Evolutionary conservation across 2,888 invertebrate species (phyloP), one percentile per base, ranked within the genome.

Genomic region (Apoda limacodes): DNA sequence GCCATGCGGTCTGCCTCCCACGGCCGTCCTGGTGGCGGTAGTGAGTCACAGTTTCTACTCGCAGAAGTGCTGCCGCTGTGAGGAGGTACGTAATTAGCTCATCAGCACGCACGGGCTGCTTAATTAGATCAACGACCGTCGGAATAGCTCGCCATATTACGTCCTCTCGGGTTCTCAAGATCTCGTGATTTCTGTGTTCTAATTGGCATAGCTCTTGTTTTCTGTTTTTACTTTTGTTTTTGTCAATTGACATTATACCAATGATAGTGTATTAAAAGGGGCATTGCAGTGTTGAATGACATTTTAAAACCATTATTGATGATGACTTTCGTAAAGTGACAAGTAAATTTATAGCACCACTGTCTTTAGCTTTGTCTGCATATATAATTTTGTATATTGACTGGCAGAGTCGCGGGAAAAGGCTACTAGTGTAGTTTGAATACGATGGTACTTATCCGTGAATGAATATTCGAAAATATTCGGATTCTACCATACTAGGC

Each of bases 1-100:
- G 76, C 76, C 78, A 78, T 52, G 76, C 78, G 66, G 78, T 80
- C 78, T 80, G 58, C 71, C 78, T 78, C 76, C 74, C 48, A 76
- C 76, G 75, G 48, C 42, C 61, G 50, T 47, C 5, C 5, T 17
- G 17, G 17, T 7, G 7, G 17, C 17, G 17, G 5, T 17, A 17
- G n/a, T 17, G 7, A 17, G 17, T 17, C 5, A 17, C 7, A 17
- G 5, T 17, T 6, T 17, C 5, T 5, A 6, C 17, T 17, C 17
- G 17, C n/a, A n/a, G n/a, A n/a, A n/a, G n/a, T n/a, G n/a, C n/a
- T n/a, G n/a, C n/a, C n/a, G n/a, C n/a, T n/a, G n/a, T n/a, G n/a
- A n/a, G n/a, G n/a, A n/a, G n/a, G n/a, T n/a, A n/a, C 75, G 61
- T 75, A 80, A 80, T 78, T 76, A 80, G 68, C 45, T 75, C 68